Evolutionary conservation across 2,113 vertebrate species (phyloP).

Genomic region (Irena cyanogastra): DNA sequence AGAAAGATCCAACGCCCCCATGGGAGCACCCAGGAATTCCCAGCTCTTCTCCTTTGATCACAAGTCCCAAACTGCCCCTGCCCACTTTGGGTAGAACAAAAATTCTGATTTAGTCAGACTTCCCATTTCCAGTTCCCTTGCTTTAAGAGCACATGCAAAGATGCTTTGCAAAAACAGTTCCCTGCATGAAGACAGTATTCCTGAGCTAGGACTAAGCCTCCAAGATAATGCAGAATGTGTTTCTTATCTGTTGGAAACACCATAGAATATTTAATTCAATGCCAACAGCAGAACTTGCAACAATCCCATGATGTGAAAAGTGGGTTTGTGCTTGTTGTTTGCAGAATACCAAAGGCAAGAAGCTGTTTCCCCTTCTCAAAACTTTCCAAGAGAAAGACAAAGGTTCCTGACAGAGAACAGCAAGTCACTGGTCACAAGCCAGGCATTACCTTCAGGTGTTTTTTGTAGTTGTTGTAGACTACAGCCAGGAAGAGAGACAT

Average conservation of each 20-base stretch:
- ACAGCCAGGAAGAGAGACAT: constrained; percentile 96
- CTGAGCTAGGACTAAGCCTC: neutral
- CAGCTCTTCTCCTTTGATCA: neutral
- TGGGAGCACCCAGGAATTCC: neutral
- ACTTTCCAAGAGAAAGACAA: neutral
- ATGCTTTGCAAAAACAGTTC: neutral
- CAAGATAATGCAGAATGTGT: neutral
- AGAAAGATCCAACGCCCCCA: neutral
- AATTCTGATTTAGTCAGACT: neutral
- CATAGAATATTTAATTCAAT: neutral
- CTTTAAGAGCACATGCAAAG: neutral
- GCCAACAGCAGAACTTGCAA: neutral
- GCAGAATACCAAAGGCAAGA: neutral
- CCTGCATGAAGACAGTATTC: neutral
- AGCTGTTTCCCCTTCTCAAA: neutral
- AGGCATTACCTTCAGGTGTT: constrained; percentile 85
- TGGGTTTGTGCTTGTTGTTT: neutral
- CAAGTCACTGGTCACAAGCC: neutral
- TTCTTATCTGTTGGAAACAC: neutral
- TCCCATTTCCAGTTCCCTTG: neutral
- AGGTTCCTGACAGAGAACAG: neutral
- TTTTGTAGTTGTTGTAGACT: constrained; percentile 95
- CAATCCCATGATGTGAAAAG: neutral
- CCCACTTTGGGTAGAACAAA: neutral
- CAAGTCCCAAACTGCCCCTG: neutral